phyloP scores from a whole-genome alignment of 1,140 invertebrate species.

The Megalopta genalis region DNA sequence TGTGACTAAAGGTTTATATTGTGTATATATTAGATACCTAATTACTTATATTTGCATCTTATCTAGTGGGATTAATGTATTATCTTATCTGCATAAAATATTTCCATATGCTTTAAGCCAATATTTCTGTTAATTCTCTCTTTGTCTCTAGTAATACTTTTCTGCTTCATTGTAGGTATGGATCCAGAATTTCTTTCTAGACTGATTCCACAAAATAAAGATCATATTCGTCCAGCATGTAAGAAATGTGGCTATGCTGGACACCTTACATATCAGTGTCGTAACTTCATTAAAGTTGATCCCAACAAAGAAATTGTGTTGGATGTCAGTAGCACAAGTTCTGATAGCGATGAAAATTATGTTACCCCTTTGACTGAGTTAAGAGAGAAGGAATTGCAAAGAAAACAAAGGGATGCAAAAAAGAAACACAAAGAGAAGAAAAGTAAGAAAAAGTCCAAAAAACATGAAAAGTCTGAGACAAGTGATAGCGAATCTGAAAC shows the following conservation, averaged over 20 bases:
- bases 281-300: conserved; percentile 96
- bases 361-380: conserved; percentile 90
- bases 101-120: too few species aligned
- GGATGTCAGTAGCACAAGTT: conserved; percentile 96
- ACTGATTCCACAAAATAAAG: conserved; percentile 84
- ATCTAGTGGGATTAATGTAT: too few species aligned
- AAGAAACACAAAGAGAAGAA: conserved; percentile 80
- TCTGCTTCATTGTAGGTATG: conserved; percentile 64
- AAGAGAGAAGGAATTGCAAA: conserved; percentile 87
- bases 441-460: conserved; percentile 76
- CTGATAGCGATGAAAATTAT: conserved; percentile 90
- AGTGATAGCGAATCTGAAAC: conserved; percentile 66
- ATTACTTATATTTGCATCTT: too few species aligned
- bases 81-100: too few species aligned
- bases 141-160: too few species aligned
- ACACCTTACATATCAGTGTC: conserved; percentile 97
- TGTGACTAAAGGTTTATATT: too few species aligned
- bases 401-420: conserved; percentile 82
- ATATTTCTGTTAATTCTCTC: too few species aligned
- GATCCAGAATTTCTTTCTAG: conserved; percentile 78
- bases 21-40: too few species aligned
- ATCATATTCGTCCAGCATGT: conserved; percentile 88
- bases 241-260: conserved; percentile 97
- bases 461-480: conserved; percentile 60
- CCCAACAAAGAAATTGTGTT: conserved; percentile 92